Evolutionary conservation across 2,888 invertebrate species (phyloP).

Genomic region (Alloplasta piceator): DNA sequence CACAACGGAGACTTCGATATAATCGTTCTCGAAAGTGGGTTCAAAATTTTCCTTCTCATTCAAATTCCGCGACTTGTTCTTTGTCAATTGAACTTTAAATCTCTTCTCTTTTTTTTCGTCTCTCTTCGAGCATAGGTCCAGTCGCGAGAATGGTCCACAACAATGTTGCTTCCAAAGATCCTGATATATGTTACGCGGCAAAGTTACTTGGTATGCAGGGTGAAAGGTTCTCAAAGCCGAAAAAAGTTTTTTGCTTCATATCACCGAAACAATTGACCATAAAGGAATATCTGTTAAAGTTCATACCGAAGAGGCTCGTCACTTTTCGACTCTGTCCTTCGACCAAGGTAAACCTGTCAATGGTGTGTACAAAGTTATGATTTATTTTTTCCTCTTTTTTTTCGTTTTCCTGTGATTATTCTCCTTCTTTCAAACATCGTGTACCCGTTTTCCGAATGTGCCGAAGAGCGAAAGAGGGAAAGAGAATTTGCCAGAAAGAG

Average conservation of each 20-base stretch:
- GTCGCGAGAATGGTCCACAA: constrained; percentile 94
- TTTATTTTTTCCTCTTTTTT: constrained; percentile 23
- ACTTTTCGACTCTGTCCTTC: constrained; percentile 97
- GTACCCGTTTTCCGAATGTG: too few species aligned
- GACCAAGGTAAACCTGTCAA: constrained; percentile 89
- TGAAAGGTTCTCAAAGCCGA: constrained; percentile 88
- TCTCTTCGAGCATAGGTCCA: constrained; percentile 84
- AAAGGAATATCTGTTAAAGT: constrained; percentile 96
- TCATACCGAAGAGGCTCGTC: constrained; percentile 95
- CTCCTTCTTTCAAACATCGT: background rate
- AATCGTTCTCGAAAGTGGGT: constrained; percentile 94
- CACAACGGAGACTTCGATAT: constrained; percentile 97
- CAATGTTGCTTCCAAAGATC: constrained; percentile 93
- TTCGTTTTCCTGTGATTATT: background rate
- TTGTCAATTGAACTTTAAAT: constrained; percentile 4
- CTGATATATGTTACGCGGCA: constrained; percentile 94
- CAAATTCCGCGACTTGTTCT: constrained; percentile 33
- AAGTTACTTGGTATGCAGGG: constrained; percentile 87
- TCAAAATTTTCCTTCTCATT: constrained; percentile 31
- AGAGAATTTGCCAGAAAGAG: too few species aligned
- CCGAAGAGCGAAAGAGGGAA: too few species aligned
- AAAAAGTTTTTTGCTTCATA: constrained; percentile 95
- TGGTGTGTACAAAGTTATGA: constrained; percentile 60
- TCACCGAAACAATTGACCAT: constrained; percentile 96
- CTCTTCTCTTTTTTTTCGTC: background rate